Percentiles rank a stretch among this genome's conserved stretches.
These are phyloP conservation scores for Panthera tigris DNA, from an alignment of 2,113 vertebrate genomes.

Conservation along the genomic window DNA sequence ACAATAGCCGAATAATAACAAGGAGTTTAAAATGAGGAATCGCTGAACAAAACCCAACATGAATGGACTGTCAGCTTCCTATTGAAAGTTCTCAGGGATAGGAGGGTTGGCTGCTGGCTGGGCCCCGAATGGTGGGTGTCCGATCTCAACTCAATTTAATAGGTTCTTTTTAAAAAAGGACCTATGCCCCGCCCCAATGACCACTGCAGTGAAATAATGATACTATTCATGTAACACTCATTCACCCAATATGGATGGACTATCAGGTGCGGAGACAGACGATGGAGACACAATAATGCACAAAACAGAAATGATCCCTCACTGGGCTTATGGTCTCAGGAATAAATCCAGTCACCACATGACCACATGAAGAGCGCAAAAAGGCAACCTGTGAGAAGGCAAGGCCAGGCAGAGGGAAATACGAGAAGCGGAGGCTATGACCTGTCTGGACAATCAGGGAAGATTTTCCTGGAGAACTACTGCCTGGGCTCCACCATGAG, in stretches of 20 bases:
- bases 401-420: background rate
- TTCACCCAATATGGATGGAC: background rate
- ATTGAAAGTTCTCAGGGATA: background rate
- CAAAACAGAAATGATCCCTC: background rate
- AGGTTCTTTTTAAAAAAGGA: background rate
- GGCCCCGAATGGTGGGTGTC: background rate
- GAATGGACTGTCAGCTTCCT: background rate
- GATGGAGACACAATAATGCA: too few relatives aligned
- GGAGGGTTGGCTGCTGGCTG: background rate
- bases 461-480: background rate
- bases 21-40: background rate
- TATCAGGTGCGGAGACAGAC: background rate
- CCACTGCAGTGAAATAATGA: background rate
- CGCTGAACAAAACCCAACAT: background rate
- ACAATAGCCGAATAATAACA: background rate
- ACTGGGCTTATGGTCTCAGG: background rate
- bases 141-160: background rate
- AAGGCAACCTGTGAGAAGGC: background rate
- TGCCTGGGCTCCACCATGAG: background rate
- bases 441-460: background rate
- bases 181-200: too few relatives aligned
- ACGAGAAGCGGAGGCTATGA: background rate
- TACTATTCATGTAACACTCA: background rate
- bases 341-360: background rate
- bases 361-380: background rate